Evolutionary conservation across 2,113 vertebrate genomes (phyloP).

Genomic region (Phocoena phocoena): DNA sequence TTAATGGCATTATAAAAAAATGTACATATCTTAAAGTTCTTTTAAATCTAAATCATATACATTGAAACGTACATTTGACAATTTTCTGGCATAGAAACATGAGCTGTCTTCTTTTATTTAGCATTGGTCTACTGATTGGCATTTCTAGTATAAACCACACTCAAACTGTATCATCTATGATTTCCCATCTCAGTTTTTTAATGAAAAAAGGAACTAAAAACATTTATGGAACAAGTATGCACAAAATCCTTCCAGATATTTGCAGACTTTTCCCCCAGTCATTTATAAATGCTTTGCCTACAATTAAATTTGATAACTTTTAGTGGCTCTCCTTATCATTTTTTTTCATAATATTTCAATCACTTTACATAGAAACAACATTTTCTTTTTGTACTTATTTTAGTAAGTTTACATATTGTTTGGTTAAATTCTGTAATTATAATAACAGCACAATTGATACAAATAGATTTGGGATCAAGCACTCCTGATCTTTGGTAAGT

Average conservation of each 20-base stretch:
- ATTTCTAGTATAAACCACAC: not conserved
- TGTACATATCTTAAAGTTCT: slow-evolving; percentile 15
- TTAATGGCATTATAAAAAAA: not conserved
- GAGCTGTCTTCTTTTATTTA: not conserved
- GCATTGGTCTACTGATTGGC: not conserved
- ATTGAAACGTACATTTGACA: not conserved
- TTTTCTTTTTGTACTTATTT: not conserved
- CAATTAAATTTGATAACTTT: slow-evolving; percentile 20
- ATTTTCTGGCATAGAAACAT: slow-evolving; percentile 1
- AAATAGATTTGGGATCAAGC: not conserved
- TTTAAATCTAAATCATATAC: slow-evolving; percentile 31
- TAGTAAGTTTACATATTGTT: slow-evolving; percentile 6
- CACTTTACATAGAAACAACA: not conserved
- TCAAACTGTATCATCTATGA: not conserved
- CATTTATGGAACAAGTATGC: not conserved
- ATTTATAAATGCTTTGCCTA: not conserved
- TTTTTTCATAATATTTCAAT: slow-evolving; percentile 3
- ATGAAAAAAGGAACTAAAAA: not conserved
- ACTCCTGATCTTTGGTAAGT: not conserved
- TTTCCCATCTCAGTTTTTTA: not conserved
- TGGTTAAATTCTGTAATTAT: not conserved
- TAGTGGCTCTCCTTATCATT: not conserved
- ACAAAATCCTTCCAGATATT: not conserved
- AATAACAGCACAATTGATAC: not conserved
- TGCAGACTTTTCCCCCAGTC: not conserved